Percentiles rank a stretch among this genome's conserved stretches.
Conservation (phyloP, 2,888 invertebrate species). For the Molorchus minor region DNA sequence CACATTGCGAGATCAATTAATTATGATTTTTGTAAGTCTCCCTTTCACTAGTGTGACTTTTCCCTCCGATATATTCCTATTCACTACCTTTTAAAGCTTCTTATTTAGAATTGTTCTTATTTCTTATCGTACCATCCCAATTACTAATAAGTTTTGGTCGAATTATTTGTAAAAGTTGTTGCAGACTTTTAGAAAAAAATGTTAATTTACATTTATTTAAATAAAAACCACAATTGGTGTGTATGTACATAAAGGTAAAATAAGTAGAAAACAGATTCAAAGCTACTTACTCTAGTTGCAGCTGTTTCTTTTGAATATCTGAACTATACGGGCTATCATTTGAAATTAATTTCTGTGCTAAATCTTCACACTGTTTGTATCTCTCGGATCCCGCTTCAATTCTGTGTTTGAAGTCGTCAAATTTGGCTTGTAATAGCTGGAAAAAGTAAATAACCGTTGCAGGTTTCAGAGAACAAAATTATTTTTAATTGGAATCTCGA, state of each 20-base stretch:
- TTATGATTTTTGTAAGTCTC: too few species aligned
- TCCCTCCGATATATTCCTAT: too few species aligned
- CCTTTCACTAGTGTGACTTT: too few species aligned
- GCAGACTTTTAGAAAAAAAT: too few species aligned
- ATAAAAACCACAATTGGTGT: not conserved
- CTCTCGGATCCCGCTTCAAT: conserved; percentile 91
- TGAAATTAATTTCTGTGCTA: conserved; percentile 87
- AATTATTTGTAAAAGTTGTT: too few species aligned
- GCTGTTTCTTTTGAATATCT: conserved; percentile 87
- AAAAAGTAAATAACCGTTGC: conserved; percentile 36
- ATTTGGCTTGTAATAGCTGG: conserved; percentile 86
- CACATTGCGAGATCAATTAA: too few species aligned
- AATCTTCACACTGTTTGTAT: conserved; percentile 88
- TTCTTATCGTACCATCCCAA: too few species aligned
- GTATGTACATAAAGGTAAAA: conserved; percentile 6
- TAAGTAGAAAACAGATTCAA: conserved; percentile 13
- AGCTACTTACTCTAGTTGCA: conserved; percentile 79
- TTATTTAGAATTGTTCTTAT: too few species aligned
- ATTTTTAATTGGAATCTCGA: too few species aligned
- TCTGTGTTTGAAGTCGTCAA: conserved; percentile 90
- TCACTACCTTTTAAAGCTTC: too few species aligned
- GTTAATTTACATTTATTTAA: not conserved
- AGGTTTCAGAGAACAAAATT: too few species aligned
- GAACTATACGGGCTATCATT: conserved; percentile 86
- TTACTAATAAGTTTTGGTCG: too few species aligned